These are phyloP conservation scores for Rhopalosiphum maidis DNA, from an alignment of 1,140 invertebrate genomes.

Conservation along the genomic window DNA sequence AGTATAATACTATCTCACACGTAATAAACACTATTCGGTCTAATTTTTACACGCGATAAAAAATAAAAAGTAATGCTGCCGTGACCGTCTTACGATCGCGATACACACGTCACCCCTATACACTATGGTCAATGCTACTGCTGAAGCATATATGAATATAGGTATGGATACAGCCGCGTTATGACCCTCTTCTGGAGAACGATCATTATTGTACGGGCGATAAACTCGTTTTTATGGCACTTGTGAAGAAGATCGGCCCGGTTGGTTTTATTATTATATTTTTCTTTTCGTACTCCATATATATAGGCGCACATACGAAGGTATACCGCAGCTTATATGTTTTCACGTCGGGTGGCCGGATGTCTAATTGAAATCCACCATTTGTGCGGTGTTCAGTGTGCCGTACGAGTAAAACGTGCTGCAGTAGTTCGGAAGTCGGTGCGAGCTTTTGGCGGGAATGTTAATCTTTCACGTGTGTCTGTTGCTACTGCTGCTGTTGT, in stretches of 20 bases:
- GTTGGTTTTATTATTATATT: slow-evolving; percentile 18
- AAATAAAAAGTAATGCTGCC: neutral
- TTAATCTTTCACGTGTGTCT: neutral
- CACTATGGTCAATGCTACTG: neutral
- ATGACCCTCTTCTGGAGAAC: neutral
- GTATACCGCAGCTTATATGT: neutral
- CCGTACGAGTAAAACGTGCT: neutral
- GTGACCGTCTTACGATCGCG: neutral
- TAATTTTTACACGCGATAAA: slow-evolving; percentile 3
- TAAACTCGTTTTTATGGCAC: slow-evolving; percentile 8
- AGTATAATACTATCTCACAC: neutral
- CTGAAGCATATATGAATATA: neutral
- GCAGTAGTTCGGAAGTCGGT: neutral
- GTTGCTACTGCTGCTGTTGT: neutral
- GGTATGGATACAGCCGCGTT: neutral
- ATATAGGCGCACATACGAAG: neutral
- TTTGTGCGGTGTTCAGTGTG: neutral
- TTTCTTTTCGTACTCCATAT: neutral
- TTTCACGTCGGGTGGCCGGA: neutral
- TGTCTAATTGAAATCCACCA: neutral
- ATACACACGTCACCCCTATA: neutral
- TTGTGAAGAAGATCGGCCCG: neutral
- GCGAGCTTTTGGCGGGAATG: neutral
- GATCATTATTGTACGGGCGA: neutral
- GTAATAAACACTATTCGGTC: neutral